phyloP scores from a whole-genome alignment of 2,888 invertebrate genomes.

The Anarsia innoxiella region DNA sequence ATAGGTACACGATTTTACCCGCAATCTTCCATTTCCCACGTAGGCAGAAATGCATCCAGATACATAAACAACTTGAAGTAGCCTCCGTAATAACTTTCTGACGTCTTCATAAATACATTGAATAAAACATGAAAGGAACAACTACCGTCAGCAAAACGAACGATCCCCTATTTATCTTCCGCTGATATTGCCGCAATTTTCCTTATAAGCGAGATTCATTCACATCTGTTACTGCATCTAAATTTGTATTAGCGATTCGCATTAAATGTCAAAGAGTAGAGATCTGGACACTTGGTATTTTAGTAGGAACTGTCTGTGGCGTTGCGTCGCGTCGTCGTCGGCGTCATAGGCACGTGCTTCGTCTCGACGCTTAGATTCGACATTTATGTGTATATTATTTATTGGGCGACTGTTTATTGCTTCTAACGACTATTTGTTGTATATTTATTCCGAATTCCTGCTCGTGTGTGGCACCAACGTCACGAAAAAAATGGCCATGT shows the following conservation, averaged over 20 bases:
- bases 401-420: background rate
- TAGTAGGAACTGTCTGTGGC: too few relatives aligned
- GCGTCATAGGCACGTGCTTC: background rate
- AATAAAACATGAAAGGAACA: background rate
- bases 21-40: too few relatives aligned
- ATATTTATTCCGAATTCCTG: too few relatives aligned
- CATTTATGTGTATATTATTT: background rate
- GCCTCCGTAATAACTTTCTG: background rate
- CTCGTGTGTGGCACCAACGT: too few relatives aligned
- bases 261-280: slow-evolving; percentile 7
- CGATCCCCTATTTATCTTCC: background rate
- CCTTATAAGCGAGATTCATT: slow-evolving; percentile 1
- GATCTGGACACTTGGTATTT: too few relatives aligned
- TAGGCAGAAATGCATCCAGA: too few relatives aligned
- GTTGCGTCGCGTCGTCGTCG: background rate
- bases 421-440: background rate
- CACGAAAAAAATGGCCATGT: too few relatives aligned
- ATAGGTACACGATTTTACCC: too few relatives aligned
- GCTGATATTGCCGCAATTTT: background rate
- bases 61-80: background rate
- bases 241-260: slow-evolving; percentile 4
- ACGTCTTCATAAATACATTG: background rate
- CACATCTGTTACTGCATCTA: slow-evolving; percentile 5
- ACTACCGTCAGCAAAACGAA: background rate
- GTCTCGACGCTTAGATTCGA: too few relatives aligned